These are phyloP conservation scores for Brachyalestes nurse DNA, from an alignment of 2,797 vertebrate genomes.

Conservation along the genomic window DNA sequence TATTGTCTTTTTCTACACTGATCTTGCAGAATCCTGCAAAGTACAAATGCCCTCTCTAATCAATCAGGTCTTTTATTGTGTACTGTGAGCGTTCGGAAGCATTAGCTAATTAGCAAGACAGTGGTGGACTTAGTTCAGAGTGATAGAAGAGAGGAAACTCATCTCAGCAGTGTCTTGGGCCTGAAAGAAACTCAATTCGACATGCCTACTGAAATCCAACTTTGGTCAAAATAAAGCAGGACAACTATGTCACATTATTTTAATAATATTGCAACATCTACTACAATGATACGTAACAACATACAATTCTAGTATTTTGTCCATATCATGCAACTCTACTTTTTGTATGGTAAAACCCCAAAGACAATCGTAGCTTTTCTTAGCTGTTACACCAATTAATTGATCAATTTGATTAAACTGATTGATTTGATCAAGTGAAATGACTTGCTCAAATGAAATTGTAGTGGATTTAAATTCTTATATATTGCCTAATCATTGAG, in stretches of 20 bases:
- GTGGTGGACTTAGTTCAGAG: too few species aligned
- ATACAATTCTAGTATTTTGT: not conserved
- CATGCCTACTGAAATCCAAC: not conserved
- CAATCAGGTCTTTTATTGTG: not conserved
- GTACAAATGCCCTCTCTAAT: not conserved
- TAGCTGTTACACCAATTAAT: too few species aligned
- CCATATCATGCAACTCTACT: not conserved
- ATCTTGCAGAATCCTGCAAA: not conserved
- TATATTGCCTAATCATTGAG: not conserved
- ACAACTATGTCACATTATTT: not conserved
- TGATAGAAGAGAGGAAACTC: too few species aligned
- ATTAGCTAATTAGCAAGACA: too few species aligned
- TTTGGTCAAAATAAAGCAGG: not conserved
- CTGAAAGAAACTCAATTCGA: too few species aligned
- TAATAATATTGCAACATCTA: not conserved
- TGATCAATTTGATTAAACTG: too few species aligned
- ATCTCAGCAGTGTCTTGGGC: too few species aligned
- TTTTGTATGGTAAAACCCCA: too few species aligned
- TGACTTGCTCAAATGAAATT: too few species aligned
- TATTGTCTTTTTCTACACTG: not conserved
- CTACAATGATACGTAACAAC: not conserved
- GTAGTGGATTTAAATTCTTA: too few species aligned
- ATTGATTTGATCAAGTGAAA: too few species aligned
- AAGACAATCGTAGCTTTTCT: too few species aligned
- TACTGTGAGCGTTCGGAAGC: not conserved